Evolutionary conservation across 2,113 vertebrate species (phyloP), one percentile per base, ranked within the genome.

Genomic region (Pongo pygmaeus): DNA sequence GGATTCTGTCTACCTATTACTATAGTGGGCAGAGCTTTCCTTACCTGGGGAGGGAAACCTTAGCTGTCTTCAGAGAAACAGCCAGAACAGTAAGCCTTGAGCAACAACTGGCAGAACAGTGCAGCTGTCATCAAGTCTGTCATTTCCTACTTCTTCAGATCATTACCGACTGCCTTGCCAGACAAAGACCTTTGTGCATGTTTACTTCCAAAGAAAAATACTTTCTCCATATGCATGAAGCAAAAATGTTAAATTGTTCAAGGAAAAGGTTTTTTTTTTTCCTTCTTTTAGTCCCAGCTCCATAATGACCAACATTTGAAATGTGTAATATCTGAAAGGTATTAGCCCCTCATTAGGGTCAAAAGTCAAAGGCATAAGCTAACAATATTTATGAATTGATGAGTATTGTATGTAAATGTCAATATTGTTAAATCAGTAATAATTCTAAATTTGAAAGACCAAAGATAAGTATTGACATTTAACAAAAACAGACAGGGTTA

Each of bases 361-460:
- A 70, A 57, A 90, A 30, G 6, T 74, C 18, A 70, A 57, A 90
- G 35, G 6, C 3, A 59, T 20, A 79, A 90, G 20, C 6, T 81
- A 72, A 92, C 20, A 32, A 46, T 89, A 55, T 69, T 52, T n/a
- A 35, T 52, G 27, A 89, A 38, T 52, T 95, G 32, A 57, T 64
- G 18, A n/a, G 18, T 59, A 59, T 67, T 92, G 0, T 32, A n/a
- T 57, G 2, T n/a, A 67, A 89, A 25, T 84, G 9, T 0, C 22
- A 64, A 43, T n/a, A 59, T 50, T 84, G 2, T 83, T 72, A 55
- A 86, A 61, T 46, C 23, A 78, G 84, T 87, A 88, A 3, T 38
- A 67, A 52, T 74, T 81, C 35, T 94, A 16, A 88, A n/a, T 80
- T 84, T 90, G 84, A 90, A 95, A 64, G 22, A 17, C 30, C 8